Base-by-base conservation (phyloP, 2,797 vertebrate genomes). In the Anguilla megastoma region DNA sequence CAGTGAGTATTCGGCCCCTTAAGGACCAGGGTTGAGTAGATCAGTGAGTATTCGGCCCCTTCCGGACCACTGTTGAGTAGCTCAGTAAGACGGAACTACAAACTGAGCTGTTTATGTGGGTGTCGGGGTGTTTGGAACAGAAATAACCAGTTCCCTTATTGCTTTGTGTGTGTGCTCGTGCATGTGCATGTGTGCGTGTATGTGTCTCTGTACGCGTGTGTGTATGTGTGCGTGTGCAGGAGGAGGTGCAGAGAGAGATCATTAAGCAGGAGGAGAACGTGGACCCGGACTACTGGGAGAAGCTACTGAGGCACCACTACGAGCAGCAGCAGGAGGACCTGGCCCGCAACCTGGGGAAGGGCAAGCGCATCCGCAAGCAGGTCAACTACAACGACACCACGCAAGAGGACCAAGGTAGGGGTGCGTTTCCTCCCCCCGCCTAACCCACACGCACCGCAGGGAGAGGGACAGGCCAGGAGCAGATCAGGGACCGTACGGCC, bases 181-280 rank as follows among this genome's bases (percentile, higher is more conserved):
- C 16, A 2, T 21, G 3, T 80, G 71, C 18, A 16, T 4, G 58
- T 79, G 82, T 79, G 24, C 36, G 30, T 82, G 52, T 88, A 85
- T 88, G 79, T 63, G 79, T 56, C 24, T 33, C 41, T 52, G 30
- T 48, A 30, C 74, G 86, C 71, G 76, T 83, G 88, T 87, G 24
- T 86, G n/a, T 79, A 9, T 7, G 2, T 50, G 48, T 86, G 82
- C 0, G 14, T 30, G 82, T 87, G 84, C 94, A 99, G 98, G 98
- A 99, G 94, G 98, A 99, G 92, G 97, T 98, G 36, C 98, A 99
- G 93, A 95, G 98, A 0, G 98, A 99, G 95, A 98, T 99, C 93
- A 99, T 99, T 93, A 99, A 99, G 92, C 98, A 99, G 94, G 98
- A 99, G 94, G 98, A 99, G 95, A 99, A 99, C 0, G 98, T 99